These are phyloP conservation scores for Trematocara variabile DNA, from an alignment of 2,113 vertebrate species.

Conservation along the genomic window DNA sequence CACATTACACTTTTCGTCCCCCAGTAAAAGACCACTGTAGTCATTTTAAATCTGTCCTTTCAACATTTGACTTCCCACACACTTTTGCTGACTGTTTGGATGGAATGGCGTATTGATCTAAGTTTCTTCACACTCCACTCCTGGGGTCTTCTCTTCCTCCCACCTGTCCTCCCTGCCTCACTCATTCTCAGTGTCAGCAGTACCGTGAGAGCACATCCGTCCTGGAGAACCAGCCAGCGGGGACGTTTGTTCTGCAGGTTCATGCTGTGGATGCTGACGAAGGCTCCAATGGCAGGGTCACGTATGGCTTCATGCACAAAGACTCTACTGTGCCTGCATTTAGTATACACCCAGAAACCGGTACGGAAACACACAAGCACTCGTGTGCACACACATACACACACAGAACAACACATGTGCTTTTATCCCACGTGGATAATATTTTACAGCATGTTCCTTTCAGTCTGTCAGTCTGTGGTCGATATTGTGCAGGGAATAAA, in stretches of 20 bases:
- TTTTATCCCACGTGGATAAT: not conserved
- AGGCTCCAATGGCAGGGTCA: slow-evolving; percentile 84
- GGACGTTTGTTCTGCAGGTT: slow-evolving; percentile 82
- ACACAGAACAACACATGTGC: accelerated
- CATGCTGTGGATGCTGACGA: slow-evolving; percentile 86
- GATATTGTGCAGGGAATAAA: not conserved
- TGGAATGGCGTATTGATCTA: not conserved
- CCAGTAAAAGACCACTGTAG: not conserved
- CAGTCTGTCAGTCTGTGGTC: not conserved
- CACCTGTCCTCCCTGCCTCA: not conserved
- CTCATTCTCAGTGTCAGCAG: slow-evolving; percentile 77
- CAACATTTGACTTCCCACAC: not conserved
- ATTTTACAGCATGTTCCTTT: not conserved
- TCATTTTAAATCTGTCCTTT: not conserved
- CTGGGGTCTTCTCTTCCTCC: not conserved
- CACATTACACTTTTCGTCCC: not conserved
- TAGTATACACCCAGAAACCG: slow-evolving; percentile 84
- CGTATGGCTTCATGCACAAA: slow-evolving; percentile 87
- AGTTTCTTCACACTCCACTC: not conserved
- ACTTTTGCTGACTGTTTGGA: not conserved
- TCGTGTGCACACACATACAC: not conserved
- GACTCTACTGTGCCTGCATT: slow-evolving; percentile 83
- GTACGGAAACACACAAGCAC: slow-evolving; percentile 50
- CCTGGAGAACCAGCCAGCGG: slow-evolving; percentile 84
- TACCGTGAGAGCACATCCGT: slow-evolving; percentile 82